Conservation (phyloP, 2,888 invertebrate genomes). For the Papilio demoleus region DNA sequence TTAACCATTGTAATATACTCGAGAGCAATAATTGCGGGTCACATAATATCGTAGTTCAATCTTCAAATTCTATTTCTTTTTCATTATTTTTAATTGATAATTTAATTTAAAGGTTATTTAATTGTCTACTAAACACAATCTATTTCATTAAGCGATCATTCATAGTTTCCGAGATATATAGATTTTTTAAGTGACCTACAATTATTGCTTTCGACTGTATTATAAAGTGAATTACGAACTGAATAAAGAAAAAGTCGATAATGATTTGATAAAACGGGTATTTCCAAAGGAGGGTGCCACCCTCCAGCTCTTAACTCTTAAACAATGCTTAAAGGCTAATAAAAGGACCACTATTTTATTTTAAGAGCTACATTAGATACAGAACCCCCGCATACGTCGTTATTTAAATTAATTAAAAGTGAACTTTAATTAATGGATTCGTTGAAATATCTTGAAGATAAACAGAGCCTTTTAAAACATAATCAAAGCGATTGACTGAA, state of each 20-base stretch:
- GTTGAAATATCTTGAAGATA: conserved; percentile 41
- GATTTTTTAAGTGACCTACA: no score
- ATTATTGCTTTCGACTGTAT: no score
- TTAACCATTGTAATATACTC: conserved; percentile 51
- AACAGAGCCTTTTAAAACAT: conserved; percentile 20
- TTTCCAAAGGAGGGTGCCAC: conserved; percentile 62
- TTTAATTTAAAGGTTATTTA: no score
- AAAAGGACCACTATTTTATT: conserved; percentile 75
- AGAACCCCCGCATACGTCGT: conserved; percentile 49
- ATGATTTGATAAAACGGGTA: conserved; percentile 74
- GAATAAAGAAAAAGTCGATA: conserved; percentile 73
- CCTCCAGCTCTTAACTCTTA: conserved; percentile 72
- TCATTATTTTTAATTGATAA: no score
- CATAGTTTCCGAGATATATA: no score
- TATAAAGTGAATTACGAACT: conserved; percentile 58
- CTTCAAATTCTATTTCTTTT: no score
- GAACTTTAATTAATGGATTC: conserved; percentile 49
- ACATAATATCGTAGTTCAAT: no score
- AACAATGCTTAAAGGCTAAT: conserved; percentile 79
- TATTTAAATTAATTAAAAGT: conserved; percentile 63
- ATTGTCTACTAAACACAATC: no score
- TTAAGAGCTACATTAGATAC: conserved; percentile 55
- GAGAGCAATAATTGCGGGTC: no score
- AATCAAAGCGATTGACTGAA: conserved; percentile 10
- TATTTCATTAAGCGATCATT: no score